These are phyloP conservation scores for Hymenochirus boettgeri DNA, from an alignment of 2,113 vertebrate genomes.

Conservation along the genomic window DNA sequence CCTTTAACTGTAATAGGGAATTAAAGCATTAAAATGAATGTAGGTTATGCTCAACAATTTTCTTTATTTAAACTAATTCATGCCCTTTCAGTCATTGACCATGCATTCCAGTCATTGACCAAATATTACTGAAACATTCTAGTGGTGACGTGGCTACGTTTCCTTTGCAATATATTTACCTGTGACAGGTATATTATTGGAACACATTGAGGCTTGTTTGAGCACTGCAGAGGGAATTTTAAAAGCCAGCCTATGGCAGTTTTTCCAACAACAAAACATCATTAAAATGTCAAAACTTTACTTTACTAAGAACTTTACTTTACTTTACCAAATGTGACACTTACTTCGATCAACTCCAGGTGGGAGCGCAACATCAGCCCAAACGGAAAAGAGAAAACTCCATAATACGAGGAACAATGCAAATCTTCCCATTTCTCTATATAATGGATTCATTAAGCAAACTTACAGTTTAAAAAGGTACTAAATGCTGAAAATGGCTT, in stretches of 20 bases:
- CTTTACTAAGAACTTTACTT: not conserved
- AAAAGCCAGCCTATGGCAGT: not conserved
- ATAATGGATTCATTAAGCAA: not conserved
- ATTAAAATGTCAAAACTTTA: not conserved
- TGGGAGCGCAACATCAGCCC: conserved; percentile 26
- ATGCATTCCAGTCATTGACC: no score
- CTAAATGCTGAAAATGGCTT: no score
- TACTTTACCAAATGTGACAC: not conserved
- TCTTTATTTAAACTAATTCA: no score
- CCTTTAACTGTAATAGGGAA: no score
- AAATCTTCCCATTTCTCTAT: not conserved
- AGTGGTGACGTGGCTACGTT: not conserved
- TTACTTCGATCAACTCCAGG: conserved; percentile 40
- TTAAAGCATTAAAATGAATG: no score
- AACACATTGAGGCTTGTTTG: not conserved
- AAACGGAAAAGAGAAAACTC: conserved; percentile 26
- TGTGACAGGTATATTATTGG: not conserved
- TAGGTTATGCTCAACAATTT: no score
- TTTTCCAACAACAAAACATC: not conserved
- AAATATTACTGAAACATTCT: no score
- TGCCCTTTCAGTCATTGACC: no score
- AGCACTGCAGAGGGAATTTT: not conserved
- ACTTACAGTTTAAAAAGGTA: not conserved
- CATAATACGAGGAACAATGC: not conserved
- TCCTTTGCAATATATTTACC: not conserved